Percentiles rank a stretch among this genome's conserved stretches.
Conservation (phyloP, 92 coral and sea anemone species). For the Heteractis magnifica region DNA sequence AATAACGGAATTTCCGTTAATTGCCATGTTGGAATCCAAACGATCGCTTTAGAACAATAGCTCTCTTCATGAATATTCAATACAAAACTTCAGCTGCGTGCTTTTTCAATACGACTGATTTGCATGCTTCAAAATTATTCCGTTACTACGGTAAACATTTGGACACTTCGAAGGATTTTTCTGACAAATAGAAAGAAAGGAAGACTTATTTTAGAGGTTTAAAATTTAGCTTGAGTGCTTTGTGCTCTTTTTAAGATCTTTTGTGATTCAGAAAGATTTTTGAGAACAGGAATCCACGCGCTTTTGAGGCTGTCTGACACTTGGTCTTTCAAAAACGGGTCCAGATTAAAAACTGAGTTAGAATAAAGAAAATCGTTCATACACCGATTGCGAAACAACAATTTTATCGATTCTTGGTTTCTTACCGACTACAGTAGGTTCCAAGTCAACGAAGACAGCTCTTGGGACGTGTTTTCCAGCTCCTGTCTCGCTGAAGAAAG, state of each 20-base stretch:
- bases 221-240: background rate
- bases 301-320: background rate
- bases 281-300: background rate
- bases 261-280: background rate
- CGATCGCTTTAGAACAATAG: background rate
- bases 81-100: background rate
- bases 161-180: conserved; percentile 1
- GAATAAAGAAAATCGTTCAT: background rate
- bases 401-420: background rate
- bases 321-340: background rate
- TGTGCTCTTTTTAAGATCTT: background rate
- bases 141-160: conserved; percentile 5
- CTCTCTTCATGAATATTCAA: background rate
- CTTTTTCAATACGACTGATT: background rate
- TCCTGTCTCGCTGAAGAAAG: conserved; percentile 89
- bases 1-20: background rate
- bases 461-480: conserved; percentile 76
- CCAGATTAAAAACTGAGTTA: background rate
- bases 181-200: background rate
- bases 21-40: background rate
- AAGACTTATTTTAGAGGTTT: background rate
- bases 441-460: conserved; percentile 68
- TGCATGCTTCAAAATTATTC: background rate
- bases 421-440: conserved; percentile 64
- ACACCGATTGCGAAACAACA: background rate